Evolutionary conservation across 2,888 invertebrate species (phyloP).

Genomic region (Dynastes maya): DNA sequence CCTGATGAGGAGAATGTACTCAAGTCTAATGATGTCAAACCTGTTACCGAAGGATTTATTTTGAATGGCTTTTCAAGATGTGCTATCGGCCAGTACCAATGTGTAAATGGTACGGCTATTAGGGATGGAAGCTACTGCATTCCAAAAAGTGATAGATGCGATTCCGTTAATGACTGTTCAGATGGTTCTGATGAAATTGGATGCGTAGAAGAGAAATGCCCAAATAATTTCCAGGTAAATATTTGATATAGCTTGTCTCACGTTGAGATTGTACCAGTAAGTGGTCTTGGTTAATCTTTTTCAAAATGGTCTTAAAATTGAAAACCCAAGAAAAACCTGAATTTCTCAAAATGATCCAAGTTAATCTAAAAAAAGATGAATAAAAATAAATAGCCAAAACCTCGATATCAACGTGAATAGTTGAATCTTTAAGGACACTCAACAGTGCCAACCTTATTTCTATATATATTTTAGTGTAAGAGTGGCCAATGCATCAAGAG

Average conservation of each 20-base stretch:
- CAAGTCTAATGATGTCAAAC: constrained; percentile 60
- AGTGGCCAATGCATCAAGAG: constrained; percentile 76
- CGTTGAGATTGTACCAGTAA: background rate
- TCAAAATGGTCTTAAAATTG: too few relatives aligned
- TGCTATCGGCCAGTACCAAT: constrained; percentile 75
- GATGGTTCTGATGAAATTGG: constrained; percentile 77
- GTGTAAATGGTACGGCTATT: constrained; percentile 74
- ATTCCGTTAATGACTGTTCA: constrained; percentile 75
- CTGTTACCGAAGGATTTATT: constrained; percentile 65
- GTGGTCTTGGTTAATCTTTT: too few relatives aligned
- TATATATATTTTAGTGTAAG: constrained; percentile 68
- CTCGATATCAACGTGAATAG: background rate
- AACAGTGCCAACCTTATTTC: background rate
- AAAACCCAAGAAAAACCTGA: too few relatives aligned
- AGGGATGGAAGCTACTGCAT: constrained; percentile 76
- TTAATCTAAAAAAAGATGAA: too few relatives aligned
- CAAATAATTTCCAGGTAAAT: constrained; percentile 73
- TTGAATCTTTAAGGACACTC: background rate
- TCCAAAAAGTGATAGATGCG: constrained; percentile 71
- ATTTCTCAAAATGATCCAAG: too few relatives aligned
- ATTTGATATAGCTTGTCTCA: too few relatives aligned
- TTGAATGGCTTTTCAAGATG: constrained; percentile 72
- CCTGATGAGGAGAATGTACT: constrained; percentile 44
- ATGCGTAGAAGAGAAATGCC: constrained; percentile 74
- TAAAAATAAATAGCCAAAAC: background rate